Conservation (phyloP, 1,140 invertebrate species). For the Hesperophylax magnus region DNA sequence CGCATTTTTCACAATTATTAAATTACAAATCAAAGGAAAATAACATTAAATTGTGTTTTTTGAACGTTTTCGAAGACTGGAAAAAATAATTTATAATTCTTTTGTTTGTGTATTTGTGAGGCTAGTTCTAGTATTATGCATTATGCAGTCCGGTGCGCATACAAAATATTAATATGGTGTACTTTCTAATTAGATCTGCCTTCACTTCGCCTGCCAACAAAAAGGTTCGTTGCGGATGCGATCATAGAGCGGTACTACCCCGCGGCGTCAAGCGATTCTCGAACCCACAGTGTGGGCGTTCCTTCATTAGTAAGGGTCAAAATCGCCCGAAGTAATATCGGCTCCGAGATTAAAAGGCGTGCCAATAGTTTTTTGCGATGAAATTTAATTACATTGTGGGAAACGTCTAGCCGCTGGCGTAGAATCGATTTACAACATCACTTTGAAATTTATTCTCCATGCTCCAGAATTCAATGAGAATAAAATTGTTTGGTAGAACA, state of each 20-base stretch:
- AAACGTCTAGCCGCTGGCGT: not conserved
- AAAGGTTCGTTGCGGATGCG: constrained; percentile 15
- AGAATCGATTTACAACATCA: not conserved
- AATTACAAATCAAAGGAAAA: too few species aligned
- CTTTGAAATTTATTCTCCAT: not conserved
- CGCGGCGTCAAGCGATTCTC: constrained; percentile 15
- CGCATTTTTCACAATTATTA: too few species aligned
- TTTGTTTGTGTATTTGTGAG: too few species aligned
- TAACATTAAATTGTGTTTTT: too few species aligned
- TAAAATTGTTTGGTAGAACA: not conserved
- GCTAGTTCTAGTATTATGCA: too few species aligned
- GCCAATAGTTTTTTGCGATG: constrained; percentile 33
- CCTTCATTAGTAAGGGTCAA: constrained; percentile 18
- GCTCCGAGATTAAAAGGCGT: constrained; percentile 22
- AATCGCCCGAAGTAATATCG: not conserved
- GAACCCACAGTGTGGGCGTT: not conserved
- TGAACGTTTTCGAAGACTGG: too few species aligned
- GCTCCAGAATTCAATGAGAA: not conserved
- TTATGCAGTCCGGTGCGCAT: too few species aligned
- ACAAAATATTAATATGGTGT: too few species aligned
- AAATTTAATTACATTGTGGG: constrained; percentile 22
- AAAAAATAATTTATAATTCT: too few species aligned
- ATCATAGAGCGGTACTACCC: not conserved
- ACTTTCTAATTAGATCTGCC: too few species aligned
- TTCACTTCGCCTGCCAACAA: constrained; percentile 10